Base-by-base conservation (phyloP, 2,797 vertebrate species). In the Hydrophis major region DNA sequence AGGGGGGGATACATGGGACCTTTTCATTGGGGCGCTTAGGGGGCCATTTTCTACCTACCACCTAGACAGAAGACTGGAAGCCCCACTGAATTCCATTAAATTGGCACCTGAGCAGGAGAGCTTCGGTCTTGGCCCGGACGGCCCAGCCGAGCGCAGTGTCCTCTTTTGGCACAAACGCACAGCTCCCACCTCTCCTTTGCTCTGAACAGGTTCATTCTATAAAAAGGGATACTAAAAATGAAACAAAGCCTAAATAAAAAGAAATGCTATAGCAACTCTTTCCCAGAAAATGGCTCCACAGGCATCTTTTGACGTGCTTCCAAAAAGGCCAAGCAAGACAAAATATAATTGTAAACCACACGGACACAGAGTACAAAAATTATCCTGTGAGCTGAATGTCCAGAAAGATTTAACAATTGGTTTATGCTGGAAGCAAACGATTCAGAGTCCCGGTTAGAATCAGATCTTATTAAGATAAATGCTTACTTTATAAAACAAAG, bases 381-480 rank as follows among this genome's bases (percentile, higher is more conserved):
- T 28, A 28, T 60, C 69, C 20, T 8, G 1, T 1, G n/a, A 16
- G 50, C 88, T 92, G 32, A 92, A 91, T 5, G n/a, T 87, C 57
- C 28, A 93, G 57, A 94, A 93, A 92, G 90, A 50, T 2, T 0
- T 28, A 94, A 93, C n/a, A 32, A 89, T 92, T 78, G 47, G 12
- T 91, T 69, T 91, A 60, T 2, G 69, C 78, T 37, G 93, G 66
- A 63, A 94, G 37, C 1, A 91, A 2, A 22, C 86, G 89, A 12
- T 93, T 0, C 10, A 66, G 25, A 0, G 6, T 69, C 93, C 20
- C 0, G 92, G 93, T 92, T 87, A 86, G 6, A 94, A 88, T 47
- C 87, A 10, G 83, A 47, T 57, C 25, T 1, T 88, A 1, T 7
- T 92, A 78, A 91, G 91, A 95, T 87, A 6, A 93, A 92, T 42